These are phyloP conservation scores for Cataglyphis hispanica DNA, from an alignment of 1,140 invertebrate species.

Conservation along the genomic window DNA sequence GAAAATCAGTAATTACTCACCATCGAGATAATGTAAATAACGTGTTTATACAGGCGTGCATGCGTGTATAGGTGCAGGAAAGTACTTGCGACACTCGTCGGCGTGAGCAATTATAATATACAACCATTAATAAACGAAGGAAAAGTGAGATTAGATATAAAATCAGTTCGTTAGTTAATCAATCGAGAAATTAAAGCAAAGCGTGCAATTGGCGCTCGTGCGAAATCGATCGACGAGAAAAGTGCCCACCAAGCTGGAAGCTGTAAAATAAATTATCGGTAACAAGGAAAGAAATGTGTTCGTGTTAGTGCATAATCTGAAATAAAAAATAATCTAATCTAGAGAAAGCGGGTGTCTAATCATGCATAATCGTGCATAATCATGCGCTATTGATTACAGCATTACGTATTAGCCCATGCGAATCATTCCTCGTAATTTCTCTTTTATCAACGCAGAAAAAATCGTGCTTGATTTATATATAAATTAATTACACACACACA, in stretches of 20 bases:
- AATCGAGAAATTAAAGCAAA: background rate
- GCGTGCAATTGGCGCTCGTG: background rate
- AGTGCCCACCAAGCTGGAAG: background rate
- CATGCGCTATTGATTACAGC: background rate
- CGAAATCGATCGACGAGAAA: background rate
- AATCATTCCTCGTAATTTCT: too few species aligned
- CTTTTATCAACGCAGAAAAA: too few species aligned
- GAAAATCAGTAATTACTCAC: conserved; percentile 74
- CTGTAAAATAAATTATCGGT: conserved; percentile 37
- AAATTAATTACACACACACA: background rate
- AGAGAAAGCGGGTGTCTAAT: background rate
- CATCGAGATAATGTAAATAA: conserved; percentile 77
- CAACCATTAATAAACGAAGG: background rate
- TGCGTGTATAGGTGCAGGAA: conserved; percentile 75
- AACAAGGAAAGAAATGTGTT: conserved; percentile 22
- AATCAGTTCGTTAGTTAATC: background rate
- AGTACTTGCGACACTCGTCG: conserved; percentile 76
- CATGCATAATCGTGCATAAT: background rate
- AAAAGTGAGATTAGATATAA: background rate
- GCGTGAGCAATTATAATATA: conserved; percentile 68
- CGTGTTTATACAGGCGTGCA: conserved; percentile 56
- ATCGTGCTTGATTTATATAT: too few species aligned
- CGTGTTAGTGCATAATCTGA: conserved; percentile 13
- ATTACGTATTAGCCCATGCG: background rate
- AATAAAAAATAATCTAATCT: conserved; percentile 28